Base-by-base conservation (phyloP, 1,140 invertebrate species). In the Nasonia giraulti region DNA sequence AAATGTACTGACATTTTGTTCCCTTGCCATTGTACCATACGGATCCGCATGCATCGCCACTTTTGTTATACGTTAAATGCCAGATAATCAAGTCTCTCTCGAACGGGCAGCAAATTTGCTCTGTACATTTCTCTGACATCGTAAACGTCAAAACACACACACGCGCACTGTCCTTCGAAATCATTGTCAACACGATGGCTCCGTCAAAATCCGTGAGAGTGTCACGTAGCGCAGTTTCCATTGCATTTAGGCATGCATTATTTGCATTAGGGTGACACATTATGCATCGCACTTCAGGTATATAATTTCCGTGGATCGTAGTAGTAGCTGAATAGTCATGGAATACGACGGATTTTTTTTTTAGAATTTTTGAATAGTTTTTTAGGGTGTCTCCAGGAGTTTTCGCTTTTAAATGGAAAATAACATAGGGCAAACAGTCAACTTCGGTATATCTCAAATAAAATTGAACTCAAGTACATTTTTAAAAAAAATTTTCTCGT, bases 211-310 rank as follows among this genome's bases (percentile, higher is more conserved):
- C 84, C 78, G 86, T 85, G 85, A 89, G 80, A 86, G 86, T 85
- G 86, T 86, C 86, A 86, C 87, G 86, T 82, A 85, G 83, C 86
- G 71, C 31, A 80, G 82, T 86, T 88, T 85, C 85, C 89, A 91
- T 91, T 91, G 91, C 91, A 92, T 92, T 93, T 92, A 91, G 90
- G 89, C 89, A 92, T 91, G 91, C 91, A 90, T 90, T 44, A 89
- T 92, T 88, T 92, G 27, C 27, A 27, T 27, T 27, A 27, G 27
- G 1, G 27, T 27, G 27, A 27, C 27, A 27, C 27, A 27, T 27
- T 27, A 27, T 27, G 27, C 1, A 27, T 27, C 27, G 27, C 1
- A 27, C 27, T 27, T 27, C 27, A 27, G 27, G 27, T 27, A 27
- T 27, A 27, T 27, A 1, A 2, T 27, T 27, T 27, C 27, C 27